Conservation (phyloP, 1,140 invertebrate species). For the Saxidomus purpurata region DNA sequence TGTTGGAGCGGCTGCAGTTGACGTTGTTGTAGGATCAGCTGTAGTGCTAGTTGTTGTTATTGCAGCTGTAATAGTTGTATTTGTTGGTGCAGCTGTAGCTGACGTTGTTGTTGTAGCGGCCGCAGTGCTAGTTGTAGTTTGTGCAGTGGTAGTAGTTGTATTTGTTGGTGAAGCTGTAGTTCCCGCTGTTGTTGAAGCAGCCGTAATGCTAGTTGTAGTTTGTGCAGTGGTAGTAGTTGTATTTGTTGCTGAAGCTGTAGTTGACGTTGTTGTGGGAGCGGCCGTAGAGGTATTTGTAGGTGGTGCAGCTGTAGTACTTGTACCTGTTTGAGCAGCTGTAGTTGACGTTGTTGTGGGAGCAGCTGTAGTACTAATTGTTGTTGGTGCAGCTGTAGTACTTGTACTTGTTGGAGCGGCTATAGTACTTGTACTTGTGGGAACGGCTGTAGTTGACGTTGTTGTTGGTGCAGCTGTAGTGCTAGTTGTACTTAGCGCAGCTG, state of each 20-base stretch:
- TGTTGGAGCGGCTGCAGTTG: conserved; percentile 51
- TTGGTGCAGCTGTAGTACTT: conserved; percentile 17
- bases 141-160: conserved; percentile 61
- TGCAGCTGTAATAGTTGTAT: conserved; percentile 62
- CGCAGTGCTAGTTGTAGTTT: conserved; percentile 30
- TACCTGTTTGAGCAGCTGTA: no score
- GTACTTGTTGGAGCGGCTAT: conserved; percentile 39
- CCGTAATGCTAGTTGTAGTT: no score
- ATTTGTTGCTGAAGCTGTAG: conserved; percentile 56
- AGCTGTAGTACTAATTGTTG: conserved; percentile 35
- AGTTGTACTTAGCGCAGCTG: conserved; percentile 61
- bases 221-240: conserved; percentile 64
- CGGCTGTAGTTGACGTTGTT: conserved; percentile 61
- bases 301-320: conserved; percentile 31
- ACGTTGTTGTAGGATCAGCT: conserved; percentile 63
- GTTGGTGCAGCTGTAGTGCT: conserved; percentile 65
- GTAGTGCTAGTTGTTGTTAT: conserved; percentile 62
- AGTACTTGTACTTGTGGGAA: conserved; percentile 65
- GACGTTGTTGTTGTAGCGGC: conserved; percentile 49
- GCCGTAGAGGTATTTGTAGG: conserved; percentile 42
- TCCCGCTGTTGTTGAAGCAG: no score
- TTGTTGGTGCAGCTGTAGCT: conserved; percentile 65
- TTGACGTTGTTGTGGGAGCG: no score
- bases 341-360: conserved; percentile 32
- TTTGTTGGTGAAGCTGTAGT: conserved; percentile 61